These are phyloP conservation scores for Smithornis capensis DNA, from an alignment of 2,113 vertebrate genomes.

Conservation along the genomic window DNA sequence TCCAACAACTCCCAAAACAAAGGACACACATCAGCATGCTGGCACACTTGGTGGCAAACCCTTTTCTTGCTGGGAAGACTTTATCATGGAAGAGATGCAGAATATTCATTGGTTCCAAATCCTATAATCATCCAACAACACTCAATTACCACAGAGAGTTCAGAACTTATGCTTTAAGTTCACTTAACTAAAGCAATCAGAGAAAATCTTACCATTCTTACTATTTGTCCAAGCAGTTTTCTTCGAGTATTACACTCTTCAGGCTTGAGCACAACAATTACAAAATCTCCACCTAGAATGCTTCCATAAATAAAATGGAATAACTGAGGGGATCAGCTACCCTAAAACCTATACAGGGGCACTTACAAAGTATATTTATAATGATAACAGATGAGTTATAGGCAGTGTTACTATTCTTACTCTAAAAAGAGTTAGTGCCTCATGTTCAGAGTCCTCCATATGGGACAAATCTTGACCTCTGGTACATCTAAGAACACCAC, in stretches of 20 bases:
- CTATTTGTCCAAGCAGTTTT: neutral
- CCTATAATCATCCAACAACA: slow-evolving; percentile 78
- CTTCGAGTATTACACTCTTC: neutral
- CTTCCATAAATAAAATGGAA: neutral
- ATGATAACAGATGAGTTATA: neutral
- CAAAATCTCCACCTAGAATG: neutral
- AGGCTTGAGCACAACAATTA: neutral
- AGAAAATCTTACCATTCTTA: neutral
- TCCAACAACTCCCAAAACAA: neutral
- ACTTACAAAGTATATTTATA: neutral
- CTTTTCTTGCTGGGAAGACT: slow-evolving; percentile 58
- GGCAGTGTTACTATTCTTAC: neutral
- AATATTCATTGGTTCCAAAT: slow-evolving; percentile 61
- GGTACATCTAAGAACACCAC: neutral
- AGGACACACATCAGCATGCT: slow-evolving; percentile 69
- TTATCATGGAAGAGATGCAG: slow-evolving; percentile 66
- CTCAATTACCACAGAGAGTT: neutral
- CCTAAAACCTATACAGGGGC: neutral
- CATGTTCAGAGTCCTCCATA: neutral
- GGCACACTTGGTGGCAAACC: slow-evolving; percentile 69
- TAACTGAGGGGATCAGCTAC: neutral
- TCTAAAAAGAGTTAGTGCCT: neutral
- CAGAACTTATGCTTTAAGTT: neutral
- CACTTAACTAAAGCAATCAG: neutral
- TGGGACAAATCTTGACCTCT: neutral